Percentiles rank a stretch among this genome's conserved stretches.
These are phyloP conservation scores for Selenia dentaria DNA, from an alignment of 2,888 invertebrate genomes.

Conservation along the genomic window DNA sequence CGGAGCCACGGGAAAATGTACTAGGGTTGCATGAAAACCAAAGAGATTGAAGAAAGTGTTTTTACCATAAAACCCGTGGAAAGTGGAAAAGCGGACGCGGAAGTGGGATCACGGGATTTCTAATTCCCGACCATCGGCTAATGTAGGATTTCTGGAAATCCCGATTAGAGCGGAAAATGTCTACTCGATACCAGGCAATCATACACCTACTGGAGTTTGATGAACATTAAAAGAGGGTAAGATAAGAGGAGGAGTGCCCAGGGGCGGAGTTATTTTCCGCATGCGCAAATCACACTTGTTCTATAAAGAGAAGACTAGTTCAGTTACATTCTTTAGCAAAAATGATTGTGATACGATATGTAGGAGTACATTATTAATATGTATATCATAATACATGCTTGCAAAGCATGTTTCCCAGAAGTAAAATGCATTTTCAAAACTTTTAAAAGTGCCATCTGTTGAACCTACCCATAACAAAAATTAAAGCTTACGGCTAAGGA, in stretches of 20 bases:
- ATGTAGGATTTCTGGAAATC: slow-evolving; percentile 75
- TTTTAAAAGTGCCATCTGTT: too few relatives aligned
- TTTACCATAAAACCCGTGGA: slow-evolving; percentile 37
- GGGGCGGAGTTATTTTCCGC: slow-evolving; percentile 53
- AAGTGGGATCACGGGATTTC: slow-evolving; percentile 57
- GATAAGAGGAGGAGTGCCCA: slow-evolving; percentile 52
- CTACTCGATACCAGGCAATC: slow-evolving; percentile 72
- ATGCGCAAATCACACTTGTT: slow-evolving; percentile 29
- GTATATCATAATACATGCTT: too few relatives aligned
- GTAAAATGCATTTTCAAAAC: too few relatives aligned
- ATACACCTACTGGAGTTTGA: slow-evolving; percentile 38
- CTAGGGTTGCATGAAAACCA: slow-evolving; percentile 51
- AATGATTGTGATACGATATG: too few relatives aligned
- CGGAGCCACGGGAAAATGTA: slow-evolving; percentile 51
- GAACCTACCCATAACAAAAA: too few relatives aligned
- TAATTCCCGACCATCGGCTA: slow-evolving; percentile 63
- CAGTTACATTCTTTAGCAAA: too few relatives aligned
- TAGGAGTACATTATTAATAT: too few relatives aligned
- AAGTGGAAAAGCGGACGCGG: slow-evolving; percentile 30
- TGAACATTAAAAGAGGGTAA: slow-evolving; percentile 39
- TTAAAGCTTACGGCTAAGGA: too few relatives aligned
- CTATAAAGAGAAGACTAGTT: too few relatives aligned
- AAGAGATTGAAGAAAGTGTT: slow-evolving; percentile 28
- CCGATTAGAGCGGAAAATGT: slow-evolving; percentile 84
- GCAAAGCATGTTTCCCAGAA: too few relatives aligned